phyloP scores from a whole-genome alignment of 2,888 invertebrate species.

The Mycalesis mineus region DNA sequence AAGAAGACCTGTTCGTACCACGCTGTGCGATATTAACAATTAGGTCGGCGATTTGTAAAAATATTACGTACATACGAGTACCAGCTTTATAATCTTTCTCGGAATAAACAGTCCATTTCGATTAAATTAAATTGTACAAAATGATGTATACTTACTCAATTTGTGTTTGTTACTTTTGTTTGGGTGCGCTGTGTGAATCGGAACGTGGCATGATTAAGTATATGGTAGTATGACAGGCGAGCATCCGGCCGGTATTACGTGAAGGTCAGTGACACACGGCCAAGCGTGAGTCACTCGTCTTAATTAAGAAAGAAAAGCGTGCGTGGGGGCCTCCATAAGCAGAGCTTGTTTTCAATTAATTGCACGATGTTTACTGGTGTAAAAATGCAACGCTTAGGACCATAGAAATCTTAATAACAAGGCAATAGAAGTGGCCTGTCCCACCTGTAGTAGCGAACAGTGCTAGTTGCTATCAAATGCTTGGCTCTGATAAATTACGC shows the following conservation, averaged over 20 bases:
- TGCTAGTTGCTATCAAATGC: no score
- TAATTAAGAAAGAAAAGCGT: slow-evolving; percentile 42
- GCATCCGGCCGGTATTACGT: slow-evolving; percentile 55
- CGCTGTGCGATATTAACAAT: no score
- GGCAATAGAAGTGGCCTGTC: no score
- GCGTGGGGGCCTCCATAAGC: not conserved
- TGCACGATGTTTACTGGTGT: not conserved
- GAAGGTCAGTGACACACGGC: slow-evolving; percentile 65
- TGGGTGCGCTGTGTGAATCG: slow-evolving; percentile 46
- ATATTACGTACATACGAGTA: no score
- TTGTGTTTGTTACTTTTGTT: slow-evolving; percentile 31
- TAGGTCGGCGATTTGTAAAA: no score
- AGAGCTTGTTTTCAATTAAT: slow-evolving; percentile 5
- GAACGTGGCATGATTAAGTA: slow-evolving; percentile 48
- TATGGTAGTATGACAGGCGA: slow-evolving; percentile 41
- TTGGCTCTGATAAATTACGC: no score
- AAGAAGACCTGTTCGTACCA: no score
- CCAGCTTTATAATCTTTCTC: no score
- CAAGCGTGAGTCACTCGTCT: slow-evolving; percentile 50
- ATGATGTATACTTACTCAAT: slow-evolving; percentile 1
- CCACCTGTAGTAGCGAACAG: no score
- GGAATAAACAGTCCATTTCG: no score
- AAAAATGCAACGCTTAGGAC: not conserved
- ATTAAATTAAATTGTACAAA: not conserved
- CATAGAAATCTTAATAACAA: no score